These are phyloP conservation scores for Callyntrura guangdongensis DNA, from an alignment of 2,888 invertebrate genomes.

Conservation along the genomic window DNA sequence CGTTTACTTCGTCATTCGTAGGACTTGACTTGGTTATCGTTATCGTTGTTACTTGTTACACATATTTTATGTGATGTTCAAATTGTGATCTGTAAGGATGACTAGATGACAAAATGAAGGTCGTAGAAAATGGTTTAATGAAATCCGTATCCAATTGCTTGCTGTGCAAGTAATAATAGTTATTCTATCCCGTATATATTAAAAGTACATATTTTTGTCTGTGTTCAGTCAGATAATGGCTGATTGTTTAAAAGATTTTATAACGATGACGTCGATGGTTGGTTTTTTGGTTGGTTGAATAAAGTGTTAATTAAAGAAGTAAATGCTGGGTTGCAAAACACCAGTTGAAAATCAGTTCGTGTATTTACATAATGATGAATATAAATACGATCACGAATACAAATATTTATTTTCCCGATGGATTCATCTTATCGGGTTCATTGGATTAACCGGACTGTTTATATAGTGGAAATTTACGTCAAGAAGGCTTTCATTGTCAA, in stretches of 20 bases:
- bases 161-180: constrained; percentile 56
- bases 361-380: too few species aligned
- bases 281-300: constrained; percentile 19
- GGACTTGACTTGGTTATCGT: constrained; percentile 39
- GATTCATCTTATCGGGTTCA: too few species aligned
- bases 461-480: too few species aligned
- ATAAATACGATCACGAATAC: too few species aligned
- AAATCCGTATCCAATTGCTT: constrained; percentile 48
- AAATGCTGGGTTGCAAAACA: too few species aligned
- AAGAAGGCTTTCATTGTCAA: too few species aligned
- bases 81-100: constrained; percentile 77
- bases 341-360: too few species aligned
- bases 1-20: too few species aligned
- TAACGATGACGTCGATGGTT: too few species aligned
- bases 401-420: too few species aligned
- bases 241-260: constrained; percentile 18
- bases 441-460: too few species aligned
- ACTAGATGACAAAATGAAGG: constrained; percentile 76
- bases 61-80: constrained; percentile 76
- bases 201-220: background rate
- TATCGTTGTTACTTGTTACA: constrained; percentile 49
- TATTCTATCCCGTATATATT: background rate
- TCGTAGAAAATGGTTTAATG: constrained; percentile 47
- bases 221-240: background rate
- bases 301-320: constrained; percentile 66